Evolutionary conservation across 1,140 invertebrate species (phyloP), one percentile per base, ranked within the genome.

Genomic region (Lordiphosa mommai): DNA sequence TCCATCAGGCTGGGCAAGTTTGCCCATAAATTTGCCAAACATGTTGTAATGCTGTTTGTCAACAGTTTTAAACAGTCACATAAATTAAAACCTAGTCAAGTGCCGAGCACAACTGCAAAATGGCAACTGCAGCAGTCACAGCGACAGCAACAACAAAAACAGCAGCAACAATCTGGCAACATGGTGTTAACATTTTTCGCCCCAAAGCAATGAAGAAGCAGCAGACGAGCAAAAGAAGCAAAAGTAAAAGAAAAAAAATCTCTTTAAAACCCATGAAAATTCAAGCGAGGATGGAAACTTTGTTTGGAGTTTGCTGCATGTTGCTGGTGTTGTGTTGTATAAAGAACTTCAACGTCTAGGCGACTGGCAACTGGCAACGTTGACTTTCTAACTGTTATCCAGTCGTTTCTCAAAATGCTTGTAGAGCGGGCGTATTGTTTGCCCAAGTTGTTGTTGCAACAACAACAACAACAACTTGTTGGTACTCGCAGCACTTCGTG

Each of bases 1-100:
- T 77, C 66, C 77, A 68, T 72, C 67, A 72, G 63, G 63, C 38
- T 49, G 52, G 32, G 49, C 77, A 72, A 77, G 55, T 72, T 72
- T 66, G 43, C 67, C 57, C 77, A 84, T 82, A 84, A 82, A 84
- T 82, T 84, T 84, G 77, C 68, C 63, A 67, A 64, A 68, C 79
- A 85, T 73, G 72, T 77, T 84, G 72, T 85, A 79, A 72, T 85
- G 72, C 67, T 77, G 77, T 84, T 84, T 85, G 77, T 84, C 77
- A 84, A 84, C 77, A 84, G 79, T 85, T 84, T 74, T 56, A 72
- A 72, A 61, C 79, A 72, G 67, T 65, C 77, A 84, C 72, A 84
- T 84, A 82, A 82, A 82, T 84, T 82, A 85, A 82, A 82, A 76
- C 57, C 76, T 67, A 80, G 76, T 80, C 71, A 82, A 80, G 76